These are phyloP conservation scores for Nomada hirtipes DNA, from an alignment of 2,888 invertebrate genomes.

Conservation along the genomic window DNA sequence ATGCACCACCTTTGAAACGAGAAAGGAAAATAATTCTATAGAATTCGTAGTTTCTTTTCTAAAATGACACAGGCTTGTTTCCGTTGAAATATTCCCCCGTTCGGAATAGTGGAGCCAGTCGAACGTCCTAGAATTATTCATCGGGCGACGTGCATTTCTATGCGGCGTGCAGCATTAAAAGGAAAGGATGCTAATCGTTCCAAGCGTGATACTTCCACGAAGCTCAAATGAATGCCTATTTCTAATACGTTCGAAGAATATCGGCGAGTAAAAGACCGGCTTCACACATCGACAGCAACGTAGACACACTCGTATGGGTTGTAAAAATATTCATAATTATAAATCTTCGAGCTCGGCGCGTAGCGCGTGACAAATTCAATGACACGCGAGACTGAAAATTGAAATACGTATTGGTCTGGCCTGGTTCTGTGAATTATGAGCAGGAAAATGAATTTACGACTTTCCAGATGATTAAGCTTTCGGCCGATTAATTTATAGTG, in stretches of 20 bases:
- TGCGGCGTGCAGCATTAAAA: constrained; percentile 19
- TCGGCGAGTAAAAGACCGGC: not conserved
- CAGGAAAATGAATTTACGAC: not conserved
- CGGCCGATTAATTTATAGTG: not conserved
- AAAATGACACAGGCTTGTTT: not conserved
- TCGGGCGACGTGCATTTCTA: constrained; percentile 12
- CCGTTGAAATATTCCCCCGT: not conserved
- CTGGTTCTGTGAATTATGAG: not conserved
- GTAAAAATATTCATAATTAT: not conserved
- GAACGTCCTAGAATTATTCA: constrained; percentile 21
- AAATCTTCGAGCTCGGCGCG: not conserved
- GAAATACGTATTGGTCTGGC: not conserved
- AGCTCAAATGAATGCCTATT: constrained; percentile 10
- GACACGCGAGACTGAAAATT: not conserved
- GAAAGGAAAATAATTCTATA: too few species aligned
- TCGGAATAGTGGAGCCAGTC: constrained; percentile 1
- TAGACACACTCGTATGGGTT: not conserved
- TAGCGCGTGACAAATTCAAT: not conserved
- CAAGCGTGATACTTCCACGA: constrained; percentile 10
- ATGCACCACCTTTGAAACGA: too few species aligned
- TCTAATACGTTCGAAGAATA: constrained; percentile 4
- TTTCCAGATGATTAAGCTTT: not conserved
- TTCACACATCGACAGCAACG: not conserved
- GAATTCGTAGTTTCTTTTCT: not conserved
- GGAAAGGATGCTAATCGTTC: constrained; percentile 21